Evolutionary conservation across 2,797 vertebrate species (phyloP).

Genomic region (Darevskia mixta): DNA sequence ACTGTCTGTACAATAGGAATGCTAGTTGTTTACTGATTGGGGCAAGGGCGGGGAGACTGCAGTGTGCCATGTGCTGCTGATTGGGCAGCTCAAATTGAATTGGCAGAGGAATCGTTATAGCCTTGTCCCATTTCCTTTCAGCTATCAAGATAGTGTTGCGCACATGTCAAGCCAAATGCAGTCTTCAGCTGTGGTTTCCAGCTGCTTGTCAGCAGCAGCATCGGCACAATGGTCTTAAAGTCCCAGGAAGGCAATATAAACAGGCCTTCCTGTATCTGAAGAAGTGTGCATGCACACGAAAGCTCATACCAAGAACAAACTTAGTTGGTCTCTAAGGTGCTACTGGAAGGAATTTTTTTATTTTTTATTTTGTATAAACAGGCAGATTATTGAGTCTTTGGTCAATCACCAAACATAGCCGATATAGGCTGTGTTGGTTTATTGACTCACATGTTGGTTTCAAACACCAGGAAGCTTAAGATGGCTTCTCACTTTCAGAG

Average conservation of each 20-base stretch:
- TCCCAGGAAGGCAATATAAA: no score
- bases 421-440: not conserved
- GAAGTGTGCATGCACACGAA: no score
- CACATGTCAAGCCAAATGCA: not conserved
- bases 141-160: not conserved
- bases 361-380: no score
- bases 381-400: not conserved
- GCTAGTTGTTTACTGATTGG: not conserved
- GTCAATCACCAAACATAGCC: not conserved
- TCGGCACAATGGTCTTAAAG: not conserved
- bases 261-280: no score
- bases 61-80: not conserved
- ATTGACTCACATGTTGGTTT: not conserved
- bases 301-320: no score
- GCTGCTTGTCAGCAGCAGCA: not conserved
- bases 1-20: not conserved
- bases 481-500: not conserved
- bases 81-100: not conserved
- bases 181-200: not conserved
- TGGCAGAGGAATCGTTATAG: not conserved
- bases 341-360: no score
- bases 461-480: not conserved
- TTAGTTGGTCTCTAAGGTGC: no score
- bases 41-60: no score
- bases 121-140: not conserved